Evolutionary conservation across 2,113 vertebrate genomes (phyloP).

Genomic region (Rhinogobius similis): DNA sequence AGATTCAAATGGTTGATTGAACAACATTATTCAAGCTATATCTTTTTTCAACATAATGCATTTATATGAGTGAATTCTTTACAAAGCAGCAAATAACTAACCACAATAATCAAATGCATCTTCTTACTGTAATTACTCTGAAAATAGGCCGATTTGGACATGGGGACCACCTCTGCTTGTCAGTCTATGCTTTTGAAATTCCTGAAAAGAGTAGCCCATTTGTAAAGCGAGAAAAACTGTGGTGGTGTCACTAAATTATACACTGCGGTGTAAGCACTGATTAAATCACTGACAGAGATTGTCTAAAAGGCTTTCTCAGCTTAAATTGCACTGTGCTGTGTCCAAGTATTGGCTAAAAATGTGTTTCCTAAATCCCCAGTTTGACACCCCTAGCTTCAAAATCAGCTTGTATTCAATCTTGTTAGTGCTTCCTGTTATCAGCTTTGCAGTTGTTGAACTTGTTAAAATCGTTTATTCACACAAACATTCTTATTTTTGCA

Average conservation of each 20-base stretch:
- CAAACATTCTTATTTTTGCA: conserved; percentile 28
- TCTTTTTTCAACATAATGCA: background rate
- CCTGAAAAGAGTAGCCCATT: conserved; percentile 19
- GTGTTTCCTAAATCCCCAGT: conserved; percentile 8
- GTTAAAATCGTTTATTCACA: conserved; percentile 39
- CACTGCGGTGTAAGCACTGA: conserved; percentile 25
- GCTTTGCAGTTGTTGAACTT: conserved; percentile 41
- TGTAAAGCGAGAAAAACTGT: conserved; percentile 32
- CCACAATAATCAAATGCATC: background rate
- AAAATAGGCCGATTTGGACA: background rate
- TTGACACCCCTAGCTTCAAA: background rate
- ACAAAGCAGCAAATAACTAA: background rate
- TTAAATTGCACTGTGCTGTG: conserved; percentile 4
- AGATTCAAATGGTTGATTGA: background rate
- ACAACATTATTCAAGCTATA: background rate
- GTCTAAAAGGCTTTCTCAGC: conserved; percentile 38
- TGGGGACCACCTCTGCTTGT: background rate
- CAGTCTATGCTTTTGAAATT: conserved; percentile 13
- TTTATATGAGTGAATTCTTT: background rate
- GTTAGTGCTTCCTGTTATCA: conserved; percentile 1
- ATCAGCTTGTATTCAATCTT: conserved; percentile 22
- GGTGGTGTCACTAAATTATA: conserved; percentile 30
- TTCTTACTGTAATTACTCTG: background rate
- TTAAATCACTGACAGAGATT: conserved; percentile 33
- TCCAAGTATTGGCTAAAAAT: conserved; percentile 8